These are phyloP conservation scores for Entomobrya multifasciata DNA, from an alignment of 2,888 invertebrate genomes.

Conservation along the genomic window DNA sequence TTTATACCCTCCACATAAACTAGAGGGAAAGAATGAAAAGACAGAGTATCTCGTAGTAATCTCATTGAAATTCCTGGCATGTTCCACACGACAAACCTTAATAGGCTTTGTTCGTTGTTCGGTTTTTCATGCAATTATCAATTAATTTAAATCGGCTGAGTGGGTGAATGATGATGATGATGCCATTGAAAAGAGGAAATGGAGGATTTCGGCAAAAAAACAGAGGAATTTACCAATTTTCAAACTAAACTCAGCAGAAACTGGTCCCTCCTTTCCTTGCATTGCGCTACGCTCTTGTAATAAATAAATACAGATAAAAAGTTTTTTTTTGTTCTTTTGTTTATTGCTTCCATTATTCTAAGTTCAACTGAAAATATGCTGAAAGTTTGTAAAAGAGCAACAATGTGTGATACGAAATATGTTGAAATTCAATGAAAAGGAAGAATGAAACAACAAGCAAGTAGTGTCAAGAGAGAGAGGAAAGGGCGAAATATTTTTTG, in stretches of 20 bases:
- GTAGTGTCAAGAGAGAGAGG: not conserved
- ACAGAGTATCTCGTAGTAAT: conserved; percentile 45
- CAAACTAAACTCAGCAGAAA: not conserved
- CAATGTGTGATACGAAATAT: not conserved
- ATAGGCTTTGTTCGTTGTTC: conserved; percentile 69
- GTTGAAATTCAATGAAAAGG: not conserved
- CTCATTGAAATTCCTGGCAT: conserved; percentile 73
- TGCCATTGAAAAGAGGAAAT: conserved; percentile 47
- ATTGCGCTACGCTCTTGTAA: not conserved
- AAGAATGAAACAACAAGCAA: not conserved
- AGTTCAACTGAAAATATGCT: not conserved
- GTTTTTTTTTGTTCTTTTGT: too few relatives aligned
- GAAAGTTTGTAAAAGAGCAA: not conserved
- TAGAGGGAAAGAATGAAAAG: not conserved
- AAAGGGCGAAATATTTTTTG: too few relatives aligned
- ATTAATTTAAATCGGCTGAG: conserved; percentile 72
- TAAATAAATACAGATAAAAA: conserved; percentile 2
- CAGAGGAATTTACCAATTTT: conserved; percentile 44
- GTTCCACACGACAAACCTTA: conserved; percentile 67
- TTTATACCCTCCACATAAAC: not conserved
- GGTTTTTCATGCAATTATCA: conserved; percentile 69
- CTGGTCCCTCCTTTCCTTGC: too few relatives aligned
- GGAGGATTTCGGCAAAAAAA: conserved; percentile 14
- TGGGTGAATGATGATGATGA: conserved; percentile 54
- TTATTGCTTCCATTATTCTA: not conserved